Conservation (phyloP, 2,888 invertebrate species). For the Rutpela maculata region DNA sequence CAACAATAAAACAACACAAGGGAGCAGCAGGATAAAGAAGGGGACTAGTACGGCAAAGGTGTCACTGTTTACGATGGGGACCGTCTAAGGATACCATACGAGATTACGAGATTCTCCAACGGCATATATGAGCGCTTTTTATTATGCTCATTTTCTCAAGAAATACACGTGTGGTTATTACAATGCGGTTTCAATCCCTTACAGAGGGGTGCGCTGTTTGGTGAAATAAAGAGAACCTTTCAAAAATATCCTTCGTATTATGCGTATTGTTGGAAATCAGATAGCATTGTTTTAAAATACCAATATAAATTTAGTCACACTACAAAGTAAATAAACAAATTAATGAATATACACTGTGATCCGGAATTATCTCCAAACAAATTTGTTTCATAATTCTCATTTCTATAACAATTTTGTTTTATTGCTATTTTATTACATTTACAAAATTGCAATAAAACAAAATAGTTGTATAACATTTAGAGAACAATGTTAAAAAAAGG, state of each 20-base stretch:
- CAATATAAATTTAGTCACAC: no score
- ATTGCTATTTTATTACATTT: no score
- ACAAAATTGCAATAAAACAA: no score
- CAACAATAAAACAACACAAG: constrained; percentile 66
- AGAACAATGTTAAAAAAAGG: no score
- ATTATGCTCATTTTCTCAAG: constrained; percentile 37
- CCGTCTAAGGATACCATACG: constrained; percentile 55
- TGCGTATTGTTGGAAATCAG: neutral
- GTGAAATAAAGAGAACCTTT: constrained; percentile 1
- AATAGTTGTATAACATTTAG: no score
- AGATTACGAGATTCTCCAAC: constrained; percentile 51
- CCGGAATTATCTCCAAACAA: no score
- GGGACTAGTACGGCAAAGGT: constrained; percentile 49
- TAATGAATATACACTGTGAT: no score
- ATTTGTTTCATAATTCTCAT: no score
- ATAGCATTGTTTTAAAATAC: neutral
- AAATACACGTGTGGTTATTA: constrained; percentile 44
- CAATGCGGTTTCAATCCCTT: constrained; percentile 16
- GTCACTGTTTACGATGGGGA: constrained; percentile 63
- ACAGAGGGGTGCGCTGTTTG: neutral
- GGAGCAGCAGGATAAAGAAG: constrained; percentile 61
- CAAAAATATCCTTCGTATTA: neutral
- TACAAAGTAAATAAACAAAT: no score
- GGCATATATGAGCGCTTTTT: constrained; percentile 33
- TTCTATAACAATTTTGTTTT: no score